Evolutionary conservation across 2,888 invertebrate genomes (phyloP).

Genomic region (Acrobasis consociella): DNA sequence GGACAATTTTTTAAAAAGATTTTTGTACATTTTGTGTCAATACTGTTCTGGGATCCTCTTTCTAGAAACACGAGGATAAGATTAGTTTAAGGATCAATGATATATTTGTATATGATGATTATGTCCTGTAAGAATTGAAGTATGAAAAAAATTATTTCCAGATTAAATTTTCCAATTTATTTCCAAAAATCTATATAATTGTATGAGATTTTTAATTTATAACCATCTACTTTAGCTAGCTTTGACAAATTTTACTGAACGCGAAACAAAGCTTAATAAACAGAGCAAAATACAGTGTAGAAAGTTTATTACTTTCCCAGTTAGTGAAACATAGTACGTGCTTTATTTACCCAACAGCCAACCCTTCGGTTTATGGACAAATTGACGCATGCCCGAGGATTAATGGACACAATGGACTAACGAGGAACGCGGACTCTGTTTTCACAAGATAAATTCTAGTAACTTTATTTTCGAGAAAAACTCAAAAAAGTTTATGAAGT

Average conservation of each 20-base stretch:
- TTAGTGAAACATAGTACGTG: constrained; percentile 28
- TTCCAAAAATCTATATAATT: no score
- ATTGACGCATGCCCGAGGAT: constrained; percentile 43
- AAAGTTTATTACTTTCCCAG: neutral
- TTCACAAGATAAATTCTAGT: constrained; percentile 32
- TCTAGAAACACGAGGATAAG: no score
- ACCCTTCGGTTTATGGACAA: constrained; percentile 36
- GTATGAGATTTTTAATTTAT: no score
- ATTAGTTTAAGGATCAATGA: no score
- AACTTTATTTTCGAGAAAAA: neutral
- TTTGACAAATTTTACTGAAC: neutral
- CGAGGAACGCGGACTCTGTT: neutral
- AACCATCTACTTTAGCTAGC: no score
- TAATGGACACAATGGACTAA: constrained; percentile 1
- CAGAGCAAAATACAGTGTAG: neutral
- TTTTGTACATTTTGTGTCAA: no score
- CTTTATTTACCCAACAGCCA: constrained; percentile 32
- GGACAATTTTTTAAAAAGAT: no score
- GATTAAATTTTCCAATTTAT: no score
- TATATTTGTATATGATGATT: no score
- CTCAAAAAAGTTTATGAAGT: neutral
- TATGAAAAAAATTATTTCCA: no score
- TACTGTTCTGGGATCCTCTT: no score
- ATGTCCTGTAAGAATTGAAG: no score
- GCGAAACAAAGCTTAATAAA: neutral